Evolutionary conservation across 2,888 invertebrate genomes (phyloP), one percentile per base, ranked within the genome.

Genomic region (Calliphora vomitoria): DNA sequence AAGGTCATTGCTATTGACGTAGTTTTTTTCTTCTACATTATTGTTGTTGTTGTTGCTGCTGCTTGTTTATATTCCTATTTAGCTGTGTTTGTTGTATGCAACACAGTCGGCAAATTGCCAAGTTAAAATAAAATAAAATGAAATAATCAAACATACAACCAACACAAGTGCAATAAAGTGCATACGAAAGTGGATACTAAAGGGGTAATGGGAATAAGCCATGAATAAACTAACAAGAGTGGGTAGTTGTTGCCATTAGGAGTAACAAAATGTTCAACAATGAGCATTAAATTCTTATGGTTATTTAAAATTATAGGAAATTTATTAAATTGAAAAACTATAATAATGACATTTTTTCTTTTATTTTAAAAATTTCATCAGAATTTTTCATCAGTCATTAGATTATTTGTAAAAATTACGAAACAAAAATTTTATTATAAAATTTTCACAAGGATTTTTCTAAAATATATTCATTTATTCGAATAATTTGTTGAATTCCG

Each of bases 1-100:
- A 87, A 87, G 87, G 87, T 87, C 87, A 87, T 85, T 87, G 87
- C 69, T 85, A 87, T 87, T 87, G 87, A 87, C 87, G 87, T 87
- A 68, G 68, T 68, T 31, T 72, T 79, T 66, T 69, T 74, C 58
- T 68, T 15, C 31, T 31, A n/a, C 41, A 31, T 35, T 64, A 18
- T 38, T 35, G 47, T 55, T 44, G 44, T 69, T 80, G 60, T 64
- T 64, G 55, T 38, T 47, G 47, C 8, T 60, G 71, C 81, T 60
- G 66, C 41, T 69, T 47, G 15, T n/a, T 62, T 38, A 41, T 58
- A 38, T 83, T 82, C 10, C 50, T 69, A 50, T 66, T 68, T 53
- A n/a, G 53, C 31, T 66, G 41, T 53, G 13, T 78, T 82, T 82
- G 31, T 72, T 74, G 72, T 68, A 68, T 82, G 75, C 86, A 88